Evolutionary conservation across 2,113 vertebrate genomes (phyloP).

Genomic region (Heteronetta atricapilla): DNA sequence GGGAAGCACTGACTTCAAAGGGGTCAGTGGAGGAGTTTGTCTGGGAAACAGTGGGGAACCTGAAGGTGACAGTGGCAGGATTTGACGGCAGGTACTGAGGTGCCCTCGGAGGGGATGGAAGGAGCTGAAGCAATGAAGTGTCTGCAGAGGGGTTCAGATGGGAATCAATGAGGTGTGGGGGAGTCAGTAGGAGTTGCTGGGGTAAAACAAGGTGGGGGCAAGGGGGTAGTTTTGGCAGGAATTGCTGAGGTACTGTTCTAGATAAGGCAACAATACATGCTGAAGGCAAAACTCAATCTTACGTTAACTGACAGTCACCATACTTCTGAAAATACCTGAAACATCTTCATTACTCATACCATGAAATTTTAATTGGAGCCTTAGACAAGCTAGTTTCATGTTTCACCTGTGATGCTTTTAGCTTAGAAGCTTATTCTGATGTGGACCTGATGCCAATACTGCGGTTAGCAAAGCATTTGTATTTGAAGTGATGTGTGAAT

Average conservation of each 20-base stretch:
- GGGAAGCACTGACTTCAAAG: neutral
- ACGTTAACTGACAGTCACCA: neutral
- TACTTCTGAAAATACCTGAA: neutral
- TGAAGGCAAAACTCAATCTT: neutral
- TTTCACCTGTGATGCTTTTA: neutral
- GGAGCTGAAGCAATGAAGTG: neutral
- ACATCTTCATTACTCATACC: neutral
- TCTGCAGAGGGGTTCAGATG: neutral
- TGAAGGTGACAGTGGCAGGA: neutral
- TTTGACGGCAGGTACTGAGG: neutral
- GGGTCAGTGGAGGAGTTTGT: neutral
- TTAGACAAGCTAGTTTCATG: neutral
- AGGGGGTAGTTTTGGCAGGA: neutral
- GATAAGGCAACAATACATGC: neutral
- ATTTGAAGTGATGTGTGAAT: neutral
- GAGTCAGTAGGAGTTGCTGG: neutral
- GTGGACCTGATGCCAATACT: neutral
- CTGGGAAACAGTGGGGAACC: neutral
- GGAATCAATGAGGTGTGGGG: neutral
- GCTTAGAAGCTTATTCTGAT: neutral
- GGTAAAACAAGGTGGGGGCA: neutral
- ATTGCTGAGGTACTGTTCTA: neutral
- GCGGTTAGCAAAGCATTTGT: neutral
- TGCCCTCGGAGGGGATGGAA: neutral
- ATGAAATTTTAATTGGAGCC: neutral